Conservation (phyloP, 2,888 invertebrate species). For the Diarsia rubi region DNA sequence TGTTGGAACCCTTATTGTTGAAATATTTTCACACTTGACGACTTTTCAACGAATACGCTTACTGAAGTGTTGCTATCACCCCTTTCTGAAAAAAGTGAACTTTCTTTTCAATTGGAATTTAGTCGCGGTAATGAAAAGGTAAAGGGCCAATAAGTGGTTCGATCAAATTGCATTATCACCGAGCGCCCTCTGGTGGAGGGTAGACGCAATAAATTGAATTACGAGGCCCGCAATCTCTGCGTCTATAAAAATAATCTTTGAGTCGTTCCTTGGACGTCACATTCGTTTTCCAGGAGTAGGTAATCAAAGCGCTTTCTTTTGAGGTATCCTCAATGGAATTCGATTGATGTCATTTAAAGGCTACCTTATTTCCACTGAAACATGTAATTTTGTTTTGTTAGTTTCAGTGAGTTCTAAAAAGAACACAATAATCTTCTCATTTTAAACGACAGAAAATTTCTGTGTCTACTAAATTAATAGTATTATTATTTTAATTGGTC, state of each 20-base stretch:
- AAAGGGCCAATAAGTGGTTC: slow-evolving; percentile 88
- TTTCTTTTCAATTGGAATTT: slow-evolving; percentile 77
- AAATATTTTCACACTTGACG: slow-evolving; percentile 76
- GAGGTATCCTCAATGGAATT: slow-evolving; percentile 60
- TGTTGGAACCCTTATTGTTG: slow-evolving; percentile 76
- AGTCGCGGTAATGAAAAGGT: slow-evolving; percentile 84
- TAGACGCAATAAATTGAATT: slow-evolving; percentile 87
- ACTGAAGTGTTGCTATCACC: slow-evolving; percentile 54
- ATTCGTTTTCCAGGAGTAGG: slow-evolving; percentile 59
- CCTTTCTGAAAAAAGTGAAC: slow-evolving; percentile 62
- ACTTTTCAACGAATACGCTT: slow-evolving; percentile 56
- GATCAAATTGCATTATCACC: slow-evolving; percentile 88
- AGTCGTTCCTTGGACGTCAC: slow-evolving; percentile 67
- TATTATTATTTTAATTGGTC: neutral
- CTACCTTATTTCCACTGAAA: slow-evolving; percentile 18
- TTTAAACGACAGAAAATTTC: too few species aligned
- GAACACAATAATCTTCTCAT: neutral
- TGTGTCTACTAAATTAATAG: too few species aligned
- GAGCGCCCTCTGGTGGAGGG: slow-evolving; percentile 77
- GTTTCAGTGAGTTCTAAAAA: neutral
- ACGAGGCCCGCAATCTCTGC: slow-evolving; percentile 81
- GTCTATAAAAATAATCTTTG: slow-evolving; percentile 82
- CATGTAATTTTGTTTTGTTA: neutral
- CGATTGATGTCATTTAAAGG: slow-evolving; percentile 43
- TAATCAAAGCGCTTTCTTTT: slow-evolving; percentile 77